These are phyloP conservation scores for Halesus radiatus DNA, from an alignment of 1,140 invertebrate species.

Conservation along the genomic window DNA sequence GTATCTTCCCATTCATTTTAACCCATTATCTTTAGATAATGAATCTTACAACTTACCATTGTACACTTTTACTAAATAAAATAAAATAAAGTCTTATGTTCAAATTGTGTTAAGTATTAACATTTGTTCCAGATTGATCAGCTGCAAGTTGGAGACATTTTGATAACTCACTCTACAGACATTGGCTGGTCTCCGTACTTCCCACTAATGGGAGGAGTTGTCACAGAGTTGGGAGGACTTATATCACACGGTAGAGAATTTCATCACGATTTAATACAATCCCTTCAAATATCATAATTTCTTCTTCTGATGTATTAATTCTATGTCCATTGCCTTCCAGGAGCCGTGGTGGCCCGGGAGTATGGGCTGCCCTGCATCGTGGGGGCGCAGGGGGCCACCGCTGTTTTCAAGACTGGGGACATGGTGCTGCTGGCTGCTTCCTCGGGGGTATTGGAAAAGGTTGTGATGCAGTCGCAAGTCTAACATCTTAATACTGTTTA, in stretches of 20 bases:
- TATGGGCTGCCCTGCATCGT: slow-evolving; percentile 89
- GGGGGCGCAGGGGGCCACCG: slow-evolving; percentile 78
- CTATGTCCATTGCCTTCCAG: slow-evolving; percentile 61
- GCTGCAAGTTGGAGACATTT: slow-evolving; percentile 77
- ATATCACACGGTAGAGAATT: slow-evolving; percentile 82
- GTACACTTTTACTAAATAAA: too few relatives aligned
- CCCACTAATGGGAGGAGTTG: slow-evolving; percentile 82
- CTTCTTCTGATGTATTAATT: too few relatives aligned
- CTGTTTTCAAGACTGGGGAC: slow-evolving; percentile 79
- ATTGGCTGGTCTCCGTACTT: slow-evolving; percentile 92
- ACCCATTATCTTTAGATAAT: too few relatives aligned
- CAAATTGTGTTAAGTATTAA: too few relatives aligned
- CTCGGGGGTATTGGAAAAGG: slow-evolving; percentile 58
- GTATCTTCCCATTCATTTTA: too few relatives aligned
- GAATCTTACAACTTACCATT: too few relatives aligned
- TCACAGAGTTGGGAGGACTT: slow-evolving; percentile 88
- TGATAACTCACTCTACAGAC: slow-evolving; percentile 85
- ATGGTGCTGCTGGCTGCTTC: slow-evolving; percentile 65
- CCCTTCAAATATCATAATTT: too few relatives aligned
- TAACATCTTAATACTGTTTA: too few relatives aligned
- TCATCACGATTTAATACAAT: slow-evolving; percentile 61
- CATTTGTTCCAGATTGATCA: slow-evolving; percentile 61
- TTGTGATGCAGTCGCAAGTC: not conserved
- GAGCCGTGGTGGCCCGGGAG: slow-evolving; percentile 90
- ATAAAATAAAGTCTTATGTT: too few relatives aligned